Conservation (phyloP, 2,888 invertebrate species). For the Abscondita cerata region DNA sequence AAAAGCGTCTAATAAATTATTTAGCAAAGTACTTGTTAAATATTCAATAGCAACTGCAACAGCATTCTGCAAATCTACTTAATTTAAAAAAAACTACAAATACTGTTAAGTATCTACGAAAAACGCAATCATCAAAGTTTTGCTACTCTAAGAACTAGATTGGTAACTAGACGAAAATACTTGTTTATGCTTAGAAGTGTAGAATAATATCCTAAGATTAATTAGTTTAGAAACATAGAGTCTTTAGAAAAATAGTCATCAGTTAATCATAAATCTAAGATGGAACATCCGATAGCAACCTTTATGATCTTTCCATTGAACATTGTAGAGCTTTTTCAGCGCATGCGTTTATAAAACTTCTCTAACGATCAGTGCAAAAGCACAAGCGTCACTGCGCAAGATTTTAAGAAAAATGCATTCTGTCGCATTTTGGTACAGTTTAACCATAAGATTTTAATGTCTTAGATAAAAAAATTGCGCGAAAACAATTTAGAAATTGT, state of each 20-base stretch:
- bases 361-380: constrained; percentile 59
- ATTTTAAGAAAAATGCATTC: constrained; percentile 59
- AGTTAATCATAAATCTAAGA: constrained; percentile 8
- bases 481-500: background rate
- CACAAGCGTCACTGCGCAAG: constrained; percentile 57
- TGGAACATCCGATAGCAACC: constrained; percentile 15
- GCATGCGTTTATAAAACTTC: constrained; percentile 53
- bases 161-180: too few species aligned
- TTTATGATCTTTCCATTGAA: constrained; percentile 18
- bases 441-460: constrained; percentile 43
- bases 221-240: background rate
- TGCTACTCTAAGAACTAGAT: too few species aligned
- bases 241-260: too few species aligned
- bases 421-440: constrained; percentile 59
- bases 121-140: too few species aligned
- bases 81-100: too few species aligned
- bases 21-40: background rate
- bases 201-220: too few species aligned
- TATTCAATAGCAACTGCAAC: too few species aligned
- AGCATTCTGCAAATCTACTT: too few species aligned
- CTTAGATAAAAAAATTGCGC: background rate
- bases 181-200: too few species aligned
- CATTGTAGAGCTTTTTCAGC: constrained; percentile 34
- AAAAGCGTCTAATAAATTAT: constrained; percentile 29
- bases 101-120: too few species aligned